Conservation (phyloP, 2,797 vertebrate species). For the Astyanax mexicanus region DNA sequence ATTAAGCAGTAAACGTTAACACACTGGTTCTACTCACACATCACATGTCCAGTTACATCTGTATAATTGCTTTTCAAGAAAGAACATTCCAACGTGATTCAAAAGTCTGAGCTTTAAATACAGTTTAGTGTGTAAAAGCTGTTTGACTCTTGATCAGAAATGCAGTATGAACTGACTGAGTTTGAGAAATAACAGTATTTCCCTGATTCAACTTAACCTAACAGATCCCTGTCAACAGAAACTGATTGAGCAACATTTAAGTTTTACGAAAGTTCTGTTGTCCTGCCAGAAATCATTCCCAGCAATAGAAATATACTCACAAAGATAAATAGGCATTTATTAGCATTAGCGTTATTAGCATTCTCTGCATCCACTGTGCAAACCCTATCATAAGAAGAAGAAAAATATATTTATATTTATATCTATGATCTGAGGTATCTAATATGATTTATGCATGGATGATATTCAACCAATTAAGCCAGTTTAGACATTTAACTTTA, state of each 20-base stretch:
- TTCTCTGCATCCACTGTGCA: no score
- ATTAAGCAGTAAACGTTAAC: conserved; percentile 62
- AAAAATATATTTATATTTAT: no score
- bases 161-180: neutral
- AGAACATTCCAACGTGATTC: conserved; percentile 47
- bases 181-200: conserved; percentile 42
- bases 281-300: conserved; percentile 10
- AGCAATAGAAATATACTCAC: neutral
- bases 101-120: conserved; percentile 38
- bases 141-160: conserved; percentile 26
- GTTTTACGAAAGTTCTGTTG: neutral
- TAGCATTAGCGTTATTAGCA: no score
- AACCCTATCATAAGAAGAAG: neutral
- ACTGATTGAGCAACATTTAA: conserved; percentile 55
- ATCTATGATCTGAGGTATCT: no score
- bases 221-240: conserved; percentile 71
- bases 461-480: no score
- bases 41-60: conserved; percentile 38
- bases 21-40: conserved; percentile 41
- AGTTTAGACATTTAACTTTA: no score
- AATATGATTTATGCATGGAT: no score
- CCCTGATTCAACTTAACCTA: conserved; percentile 53
- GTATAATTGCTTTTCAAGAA: conserved; percentile 52
- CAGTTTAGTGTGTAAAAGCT: conserved; percentile 22
- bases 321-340: neutral